Evolutionary conservation across 2,797 vertebrate genomes (phyloP), one percentile per base, ranked within the genome.

Genomic region (Gallinago solitaria): DNA sequence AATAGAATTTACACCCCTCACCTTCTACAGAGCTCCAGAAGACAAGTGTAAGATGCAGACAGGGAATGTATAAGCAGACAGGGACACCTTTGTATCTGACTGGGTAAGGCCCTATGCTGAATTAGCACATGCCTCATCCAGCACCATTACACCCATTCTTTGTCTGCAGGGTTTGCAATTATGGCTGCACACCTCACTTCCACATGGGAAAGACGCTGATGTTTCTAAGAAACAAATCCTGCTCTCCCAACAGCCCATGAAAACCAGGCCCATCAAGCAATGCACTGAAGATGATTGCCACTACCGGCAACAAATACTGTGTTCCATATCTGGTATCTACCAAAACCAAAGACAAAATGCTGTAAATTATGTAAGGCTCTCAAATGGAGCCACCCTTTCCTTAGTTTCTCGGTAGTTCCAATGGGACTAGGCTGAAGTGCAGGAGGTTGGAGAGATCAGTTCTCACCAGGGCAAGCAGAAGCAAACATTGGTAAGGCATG

Each of bases 381-480:
- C 75, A 73, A 23, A 81, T 4, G 37, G 63, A 92, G 50, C 13
- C 47, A 51, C 39, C 35, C 43, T 54, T 14, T 23, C 45, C 77
- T 87, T 30, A 78, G 33, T 17, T 71, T 39, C 48, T 41, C 50
- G 21, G 15, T 28, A 24, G n/a, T 2, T 51, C 28, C 39, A 53
- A 4, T 2, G 17, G 65, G 41, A 69, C 8, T 19, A 54, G 33
- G 57, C 3, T 51, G 50, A 37, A 59, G 25, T 16, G 19, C 43
- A 69, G 83, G 21, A 69, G 30, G 65, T n/a, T 65, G 59, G 23
- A 71, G 24, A 51, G 39, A 77, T 9, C 4, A 30, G 65, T 23
- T 73, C 97, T 98, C 96, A 99, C 99, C 99, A 80, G 99, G 99
- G 93, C 99, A 99, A 61, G 99, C 99, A 25, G 99, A 99, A 82